Percentiles rank a stretch among this genome's conserved stretches.
Conservation (phyloP, 2,113 vertebrate genomes). For the Muscicapa adusta region DNA sequence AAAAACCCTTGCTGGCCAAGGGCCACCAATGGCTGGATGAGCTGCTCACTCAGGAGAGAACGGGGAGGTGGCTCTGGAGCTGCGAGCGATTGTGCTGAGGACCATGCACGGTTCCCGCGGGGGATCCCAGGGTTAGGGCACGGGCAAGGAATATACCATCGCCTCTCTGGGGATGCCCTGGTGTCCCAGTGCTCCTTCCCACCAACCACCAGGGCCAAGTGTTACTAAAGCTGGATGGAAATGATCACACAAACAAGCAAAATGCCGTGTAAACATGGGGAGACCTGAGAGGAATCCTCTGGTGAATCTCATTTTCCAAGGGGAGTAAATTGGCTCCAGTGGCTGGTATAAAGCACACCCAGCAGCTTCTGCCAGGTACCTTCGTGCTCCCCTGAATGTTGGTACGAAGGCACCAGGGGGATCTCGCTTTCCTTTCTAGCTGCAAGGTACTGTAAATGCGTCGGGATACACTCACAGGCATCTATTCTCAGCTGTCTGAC, state of each 20-base stretch:
- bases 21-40: background rate
- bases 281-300: background rate
- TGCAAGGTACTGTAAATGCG: background rate
- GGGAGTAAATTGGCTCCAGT: background rate
- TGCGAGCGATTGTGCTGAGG: rapidly evolving
- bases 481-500: background rate
- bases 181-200: background rate
- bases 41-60: background rate
- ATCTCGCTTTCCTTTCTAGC: background rate
- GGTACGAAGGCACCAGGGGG: rapidly evolving
- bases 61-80: background rate
- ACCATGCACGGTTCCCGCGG: rapidly evolving
- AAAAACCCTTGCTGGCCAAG: constrained; percentile 25
- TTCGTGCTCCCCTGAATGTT: background rate
- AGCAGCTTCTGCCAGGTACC: background rate
- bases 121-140: background rate
- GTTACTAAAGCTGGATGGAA: background rate
- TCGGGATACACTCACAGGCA: background rate
- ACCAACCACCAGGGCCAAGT: background rate
- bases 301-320: background rate
- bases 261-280: background rate
- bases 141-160: rapidly evolving
- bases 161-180: background rate
- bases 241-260: background rate
- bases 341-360: background rate